phyloP scores from a whole-genome alignment of 2,888 invertebrate species.

The Machimus atricapillus region DNA sequence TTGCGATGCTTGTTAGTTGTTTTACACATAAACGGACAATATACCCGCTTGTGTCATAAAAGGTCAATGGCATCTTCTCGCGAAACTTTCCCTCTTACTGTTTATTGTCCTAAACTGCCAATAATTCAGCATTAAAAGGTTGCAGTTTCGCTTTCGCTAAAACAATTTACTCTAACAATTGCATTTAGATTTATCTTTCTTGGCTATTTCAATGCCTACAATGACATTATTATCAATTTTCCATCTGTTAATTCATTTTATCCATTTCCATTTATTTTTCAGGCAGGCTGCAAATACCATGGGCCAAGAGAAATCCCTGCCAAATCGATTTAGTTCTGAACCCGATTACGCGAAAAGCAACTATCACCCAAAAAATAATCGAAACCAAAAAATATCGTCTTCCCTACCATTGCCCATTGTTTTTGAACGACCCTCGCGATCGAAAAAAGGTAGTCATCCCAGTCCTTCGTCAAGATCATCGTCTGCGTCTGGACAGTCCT shows the following conservation, averaged over 20 bases:
- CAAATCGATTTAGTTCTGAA: conserved; percentile 47
- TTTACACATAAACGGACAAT: not conserved
- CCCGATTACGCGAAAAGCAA: conserved; percentile 52
- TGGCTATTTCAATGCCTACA: not conserved
- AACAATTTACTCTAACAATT: not conserved
- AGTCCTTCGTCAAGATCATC: conserved; percentile 58
- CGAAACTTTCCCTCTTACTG: not conserved
- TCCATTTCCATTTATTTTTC: conserved; percentile 50
- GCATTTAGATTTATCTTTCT: not conserved
- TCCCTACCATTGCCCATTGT: conserved; percentile 9
- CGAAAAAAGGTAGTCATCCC: conserved; percentile 52
- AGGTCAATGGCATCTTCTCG: not conserved
- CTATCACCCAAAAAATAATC: conserved; percentile 51
- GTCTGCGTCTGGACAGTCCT: conserved; percentile 56
- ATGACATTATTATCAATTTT: not conserved
- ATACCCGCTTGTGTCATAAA: not conserved
- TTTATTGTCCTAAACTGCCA: conserved; percentile 2
- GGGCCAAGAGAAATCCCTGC: conserved; percentile 64
- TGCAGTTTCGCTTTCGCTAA: not conserved
- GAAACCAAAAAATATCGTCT: conserved; percentile 10
- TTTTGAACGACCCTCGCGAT: conserved; percentile 47
- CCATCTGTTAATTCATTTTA: not conserved
- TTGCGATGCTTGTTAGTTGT: not conserved
- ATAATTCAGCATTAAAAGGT: not conserved
- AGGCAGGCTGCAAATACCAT: conserved; percentile 57